Percentiles rank a stretch among this genome's conserved stretches.
Evolutionary conservation across 2,797 vertebrate species (phyloP).

Genomic region (Mionectes olivaceus): DNA sequence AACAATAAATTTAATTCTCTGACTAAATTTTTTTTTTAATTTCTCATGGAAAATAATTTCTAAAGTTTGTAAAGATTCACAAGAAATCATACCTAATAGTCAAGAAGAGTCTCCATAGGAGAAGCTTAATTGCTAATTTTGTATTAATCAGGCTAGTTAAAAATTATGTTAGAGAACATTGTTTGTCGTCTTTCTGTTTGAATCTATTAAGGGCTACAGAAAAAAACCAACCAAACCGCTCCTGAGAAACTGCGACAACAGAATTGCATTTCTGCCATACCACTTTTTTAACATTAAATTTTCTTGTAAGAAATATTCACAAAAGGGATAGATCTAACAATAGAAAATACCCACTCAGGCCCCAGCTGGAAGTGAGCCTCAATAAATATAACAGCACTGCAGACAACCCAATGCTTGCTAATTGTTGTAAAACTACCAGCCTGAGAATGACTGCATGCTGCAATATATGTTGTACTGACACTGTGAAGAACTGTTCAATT

Average conservation of each 20-base stretch:
- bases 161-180: neutral
- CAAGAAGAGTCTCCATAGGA: neutral
- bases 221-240: neutral
- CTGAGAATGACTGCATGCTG: neutral
- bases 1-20: neutral
- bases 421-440: neutral
- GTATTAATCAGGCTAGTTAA: neutral
- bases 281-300: neutral
- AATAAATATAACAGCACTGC: neutral
- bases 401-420: neutral
- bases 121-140: neutral
- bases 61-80: neutral
- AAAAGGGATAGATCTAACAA: neutral
- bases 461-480: neutral
- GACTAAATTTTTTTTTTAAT: neutral
- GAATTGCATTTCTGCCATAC: neutral
- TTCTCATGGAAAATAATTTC: neutral
- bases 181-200: neutral
- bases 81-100: neutral
- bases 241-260: neutral
- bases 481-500: neutral
- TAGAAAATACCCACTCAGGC: neutral
- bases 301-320: neutral
- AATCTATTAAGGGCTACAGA: neutral
- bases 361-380: neutral